Evolutionary conservation across 1,140 invertebrate species (phyloP).

Genomic region (Scaptomyza montana): DNA sequence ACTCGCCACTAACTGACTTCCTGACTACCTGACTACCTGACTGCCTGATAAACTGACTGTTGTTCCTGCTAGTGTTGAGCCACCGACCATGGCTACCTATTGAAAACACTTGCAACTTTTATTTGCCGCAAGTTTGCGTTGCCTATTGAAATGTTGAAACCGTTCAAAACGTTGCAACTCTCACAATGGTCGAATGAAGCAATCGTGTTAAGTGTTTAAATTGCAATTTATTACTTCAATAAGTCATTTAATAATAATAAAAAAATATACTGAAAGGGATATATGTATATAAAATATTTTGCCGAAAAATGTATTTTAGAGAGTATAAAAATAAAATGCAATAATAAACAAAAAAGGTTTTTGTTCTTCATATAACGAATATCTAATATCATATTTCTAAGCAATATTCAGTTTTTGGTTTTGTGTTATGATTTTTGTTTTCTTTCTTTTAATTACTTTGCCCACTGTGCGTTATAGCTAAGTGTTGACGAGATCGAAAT

Average conservation of each 20-base stretch:
- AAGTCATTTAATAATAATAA: too few species aligned
- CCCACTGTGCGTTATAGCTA: conserved; percentile 29
- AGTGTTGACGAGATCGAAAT: conserved; percentile 60
- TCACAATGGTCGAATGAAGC: conserved; percentile 2
- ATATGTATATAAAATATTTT: too few species aligned
- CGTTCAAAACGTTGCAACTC: conserved; percentile 7
- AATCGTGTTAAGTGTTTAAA: not conserved
- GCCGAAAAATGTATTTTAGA: too few species aligned
- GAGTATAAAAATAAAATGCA: too few species aligned
- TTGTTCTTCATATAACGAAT: too few species aligned
- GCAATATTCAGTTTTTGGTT: too few species aligned
- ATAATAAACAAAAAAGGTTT: too few species aligned
- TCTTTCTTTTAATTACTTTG: not conserved
- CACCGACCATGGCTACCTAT: conserved; percentile 5
- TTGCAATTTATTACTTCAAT: not conserved
- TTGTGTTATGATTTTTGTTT: too few species aligned
- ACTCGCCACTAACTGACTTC: conserved; percentile 38
- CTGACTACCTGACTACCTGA: conserved; percentile 25
- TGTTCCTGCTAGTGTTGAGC: not conserved
- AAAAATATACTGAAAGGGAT: too few species aligned
- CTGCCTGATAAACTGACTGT: conserved; percentile 1
- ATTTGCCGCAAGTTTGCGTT: conserved; percentile 64
- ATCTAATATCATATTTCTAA: too few species aligned
- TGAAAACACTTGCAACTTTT: conserved; percentile 62
- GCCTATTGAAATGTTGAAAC: conserved; percentile 46